Percentiles rank a stretch among this genome's conserved stretches.
Evolutionary conservation across 2,888 invertebrate species (phyloP).

Genomic region (Drosophila paramelanica): DNA sequence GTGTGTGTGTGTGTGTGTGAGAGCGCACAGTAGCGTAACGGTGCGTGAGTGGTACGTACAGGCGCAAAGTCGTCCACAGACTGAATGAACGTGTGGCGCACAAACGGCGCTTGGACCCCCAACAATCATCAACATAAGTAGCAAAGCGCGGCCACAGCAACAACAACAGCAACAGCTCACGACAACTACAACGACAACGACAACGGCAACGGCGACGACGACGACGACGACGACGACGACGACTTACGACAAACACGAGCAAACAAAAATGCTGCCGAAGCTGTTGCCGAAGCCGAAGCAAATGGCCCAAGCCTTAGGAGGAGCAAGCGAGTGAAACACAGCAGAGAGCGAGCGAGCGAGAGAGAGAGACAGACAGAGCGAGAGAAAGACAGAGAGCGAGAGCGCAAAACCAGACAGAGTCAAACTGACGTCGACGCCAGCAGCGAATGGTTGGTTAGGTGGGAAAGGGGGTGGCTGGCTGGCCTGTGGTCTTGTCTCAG

Average conservation of each 20-base stretch:
- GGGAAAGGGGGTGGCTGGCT: conserved; percentile 41
- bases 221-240: conserved; percentile 49
- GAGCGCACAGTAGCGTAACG: conserved; percentile 59
- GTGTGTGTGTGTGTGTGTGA: conserved; percentile 32
- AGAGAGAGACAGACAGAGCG: conserved; percentile 23
- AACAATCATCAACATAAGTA: conserved; percentile 79
- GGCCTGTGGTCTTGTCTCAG: conserved; percentile 67
- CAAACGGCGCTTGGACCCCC: conserved; percentile 81
- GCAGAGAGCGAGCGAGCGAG: conserved; percentile 34
- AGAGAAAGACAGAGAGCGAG: conserved; percentile 35
- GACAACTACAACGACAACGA: conserved; percentile 37
- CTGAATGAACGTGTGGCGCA: conserved; percentile 83
- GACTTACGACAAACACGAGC: conserved; percentile 79
- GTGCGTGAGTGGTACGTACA: conserved; percentile 81
- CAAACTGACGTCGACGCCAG: conserved; percentile 62
- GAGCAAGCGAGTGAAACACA: conserved; percentile 63
- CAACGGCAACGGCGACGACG: conserved; percentile 40
- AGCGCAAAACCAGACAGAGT: conserved; percentile 60
- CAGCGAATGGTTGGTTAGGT: conserved; percentile 53
- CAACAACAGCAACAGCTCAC: conserved; percentile 52
- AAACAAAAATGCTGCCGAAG: conserved; percentile 69
- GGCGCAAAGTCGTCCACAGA: conserved; percentile 84
- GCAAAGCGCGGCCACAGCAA: conserved; percentile 60
- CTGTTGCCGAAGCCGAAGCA: conserved; percentile 63
- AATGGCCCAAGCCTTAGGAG: conserved; percentile 57